Evolutionary conservation across 2,888 invertebrate species (phyloP), one percentile per base, ranked within the genome.

Genomic region (Cepaea hortensis): DNA sequence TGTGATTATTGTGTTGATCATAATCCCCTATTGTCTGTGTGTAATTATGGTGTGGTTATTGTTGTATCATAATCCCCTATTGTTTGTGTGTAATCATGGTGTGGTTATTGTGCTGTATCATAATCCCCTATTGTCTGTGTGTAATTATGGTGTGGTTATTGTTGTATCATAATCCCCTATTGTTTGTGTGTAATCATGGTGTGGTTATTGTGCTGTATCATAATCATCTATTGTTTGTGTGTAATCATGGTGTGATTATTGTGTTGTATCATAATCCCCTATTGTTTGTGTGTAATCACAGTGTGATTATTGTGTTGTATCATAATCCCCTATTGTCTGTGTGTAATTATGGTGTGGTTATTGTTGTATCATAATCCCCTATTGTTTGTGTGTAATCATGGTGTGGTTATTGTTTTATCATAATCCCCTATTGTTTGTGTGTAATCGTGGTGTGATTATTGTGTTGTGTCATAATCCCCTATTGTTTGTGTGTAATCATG

Each of bases 1-100:
- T 35, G 3, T 77, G 46, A 61, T 55, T 79, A 11, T 61, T 23
- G 91, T 90, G 88, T 46, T 90, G 95, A 95, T 99, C 93, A 98
- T 98, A 95, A 99, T 99, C 95, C 96, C 99, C 90, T 99, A 99
- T 95, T 99, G 99, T 95, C 96, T 99, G 94, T 99, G 99, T 96
- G 99, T 99, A 95, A 99, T 98, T 95, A 99, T 79, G n/a, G 5
- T 35, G 3, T 77, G 46, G 23, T 55, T 79, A 11, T 61, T 23
- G 91, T 90, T 9, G 18, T 65, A 18, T 65, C 13, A 18, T 65
- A 13, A 18, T 13, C 1, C 18, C 18, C 18, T 9, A 65, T 65
- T 9, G 65, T 13, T 3, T 79, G 61, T 61, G 55, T 77, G 5
- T 2, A 79, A n/a, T 79, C 61, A 13, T 79, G 55, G 5, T 35